Evolutionary conservation across 2,113 vertebrate species (phyloP).

Genomic region (Macroglossus sobrinus): DNA sequence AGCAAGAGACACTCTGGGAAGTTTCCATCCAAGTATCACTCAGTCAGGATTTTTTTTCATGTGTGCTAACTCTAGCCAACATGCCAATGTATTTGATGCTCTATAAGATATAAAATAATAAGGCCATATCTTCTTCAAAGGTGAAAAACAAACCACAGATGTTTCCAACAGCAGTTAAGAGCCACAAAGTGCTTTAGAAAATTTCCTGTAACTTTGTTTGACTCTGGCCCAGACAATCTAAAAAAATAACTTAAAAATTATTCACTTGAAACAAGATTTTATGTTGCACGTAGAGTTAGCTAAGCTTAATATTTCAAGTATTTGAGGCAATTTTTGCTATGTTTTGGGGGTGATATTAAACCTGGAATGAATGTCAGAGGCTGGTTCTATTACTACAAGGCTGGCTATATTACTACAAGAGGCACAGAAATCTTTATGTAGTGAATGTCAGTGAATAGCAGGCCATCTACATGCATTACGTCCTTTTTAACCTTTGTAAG

Average conservation of each 20-base stretch:
- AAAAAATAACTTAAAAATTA: neutral
- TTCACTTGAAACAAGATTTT: neutral
- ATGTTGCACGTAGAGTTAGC: neutral
- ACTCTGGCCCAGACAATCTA: neutral
- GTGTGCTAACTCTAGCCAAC: neutral
- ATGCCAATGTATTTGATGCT: neutral
- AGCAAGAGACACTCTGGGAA: neutral
- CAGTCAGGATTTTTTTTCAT: neutral
- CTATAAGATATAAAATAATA: neutral
- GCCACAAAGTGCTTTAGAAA: neutral
- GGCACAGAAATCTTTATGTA: neutral
- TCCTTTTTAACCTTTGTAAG: neutral
- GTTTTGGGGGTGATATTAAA: neutral
- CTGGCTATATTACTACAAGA: neutral
- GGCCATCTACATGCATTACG: neutral
- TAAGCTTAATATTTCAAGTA: neutral
- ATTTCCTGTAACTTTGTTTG: constrained; percentile 24
- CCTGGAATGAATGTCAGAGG: neutral
- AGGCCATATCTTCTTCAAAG: neutral
- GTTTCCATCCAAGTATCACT: neutral
- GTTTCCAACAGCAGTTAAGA: constrained; percentile 22
- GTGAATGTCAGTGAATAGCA: too few species aligned
- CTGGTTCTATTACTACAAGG: neutral
- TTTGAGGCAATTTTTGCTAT: neutral
- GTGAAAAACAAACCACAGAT: neutral